Evolutionary conservation across 2,888 invertebrate genomes (phyloP).

Genomic region (Cataglyphis livida): DNA sequence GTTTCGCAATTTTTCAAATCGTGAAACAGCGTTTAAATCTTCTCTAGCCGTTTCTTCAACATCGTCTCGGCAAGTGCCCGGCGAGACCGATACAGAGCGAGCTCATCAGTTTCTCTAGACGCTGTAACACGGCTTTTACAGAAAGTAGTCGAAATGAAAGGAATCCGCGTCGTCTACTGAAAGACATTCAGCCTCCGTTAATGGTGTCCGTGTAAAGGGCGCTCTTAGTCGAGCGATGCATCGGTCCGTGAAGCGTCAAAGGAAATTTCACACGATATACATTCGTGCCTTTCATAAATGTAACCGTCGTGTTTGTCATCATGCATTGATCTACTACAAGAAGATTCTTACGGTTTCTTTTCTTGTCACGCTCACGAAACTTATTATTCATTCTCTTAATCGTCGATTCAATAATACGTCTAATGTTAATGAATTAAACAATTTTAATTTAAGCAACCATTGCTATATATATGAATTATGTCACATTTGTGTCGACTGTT

Average conservation of each 20-base stretch:
- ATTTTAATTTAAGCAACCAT: constrained; percentile 45
- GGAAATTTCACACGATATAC: constrained; percentile 57
- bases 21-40: constrained; percentile 52
- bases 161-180: constrained; percentile 62
- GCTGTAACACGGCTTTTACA: constrained; percentile 62
- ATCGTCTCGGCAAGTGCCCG: constrained; percentile 45
- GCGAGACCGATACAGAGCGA: constrained; percentile 50
- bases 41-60: constrained; percentile 32
- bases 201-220: constrained; percentile 63
- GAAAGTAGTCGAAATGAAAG: constrained; percentile 67
- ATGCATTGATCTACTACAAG: neutral
- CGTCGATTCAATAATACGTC: neutral
- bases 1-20: constrained; percentile 35
- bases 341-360: neutral
- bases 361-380: neutral
- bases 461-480: constrained; percentile 17
- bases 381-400: neutral
- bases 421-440: constrained; percentile 14
- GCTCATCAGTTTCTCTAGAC: constrained; percentile 54
- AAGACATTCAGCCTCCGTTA: constrained; percentile 67
- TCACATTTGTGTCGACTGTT: constrained; percentile 21
- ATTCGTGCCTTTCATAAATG: constrained; percentile 41
- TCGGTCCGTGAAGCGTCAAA: constrained; percentile 57
- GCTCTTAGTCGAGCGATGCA: constrained; percentile 57
- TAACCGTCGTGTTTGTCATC: neutral